phyloP scores from a whole-genome alignment of 1,140 invertebrate genomes.

The Doryteuthis pealeii region DNA sequence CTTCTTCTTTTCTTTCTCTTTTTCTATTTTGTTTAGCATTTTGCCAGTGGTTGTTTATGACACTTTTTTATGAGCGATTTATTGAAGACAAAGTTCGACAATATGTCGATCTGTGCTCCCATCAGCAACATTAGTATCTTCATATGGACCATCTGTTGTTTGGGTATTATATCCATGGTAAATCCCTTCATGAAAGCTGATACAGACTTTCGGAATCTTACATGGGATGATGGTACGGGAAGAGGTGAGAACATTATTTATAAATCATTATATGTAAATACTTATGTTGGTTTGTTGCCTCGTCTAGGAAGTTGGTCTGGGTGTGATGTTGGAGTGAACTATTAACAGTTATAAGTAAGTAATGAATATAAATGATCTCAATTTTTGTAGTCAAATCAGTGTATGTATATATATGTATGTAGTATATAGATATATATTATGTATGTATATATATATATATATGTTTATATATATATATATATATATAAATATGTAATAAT shows the following conservation, averaged over 20 bases:
- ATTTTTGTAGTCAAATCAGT: too few species aligned
- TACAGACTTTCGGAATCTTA: conserved; percentile 79
- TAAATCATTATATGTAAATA: too few species aligned
- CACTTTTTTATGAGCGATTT: conserved; percentile 72
- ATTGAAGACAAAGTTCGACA: conserved; percentile 74
- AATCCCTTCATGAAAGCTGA: conserved; percentile 85
- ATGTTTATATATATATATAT: too few species aligned
- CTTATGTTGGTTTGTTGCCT: too few species aligned
- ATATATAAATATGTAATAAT: too few species aligned
- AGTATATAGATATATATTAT: too few species aligned
- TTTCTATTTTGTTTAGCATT: conserved; percentile 39
- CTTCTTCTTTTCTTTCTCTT: conserved; percentile 22
- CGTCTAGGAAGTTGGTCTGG: conserved; percentile 35
- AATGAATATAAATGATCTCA: too few species aligned
- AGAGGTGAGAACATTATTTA: conserved; percentile 63
- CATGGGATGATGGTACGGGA: conserved; percentile 76
- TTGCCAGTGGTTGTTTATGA: conserved; percentile 68
- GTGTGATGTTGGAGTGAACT: too few species aligned
- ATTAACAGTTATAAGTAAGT: too few species aligned
- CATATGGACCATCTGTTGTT: conserved; percentile 71
- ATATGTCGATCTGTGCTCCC: conserved; percentile 81
- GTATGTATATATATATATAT: too few species aligned
- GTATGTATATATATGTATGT: too few species aligned
- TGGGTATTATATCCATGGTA: conserved; percentile 87
- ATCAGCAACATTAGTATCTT: conserved; percentile 85